Evolutionary conservation across 2,113 vertebrate genomes (phyloP), one percentile per base, ranked within the genome.

Genomic region (Miniopterus natalensis): DNA sequence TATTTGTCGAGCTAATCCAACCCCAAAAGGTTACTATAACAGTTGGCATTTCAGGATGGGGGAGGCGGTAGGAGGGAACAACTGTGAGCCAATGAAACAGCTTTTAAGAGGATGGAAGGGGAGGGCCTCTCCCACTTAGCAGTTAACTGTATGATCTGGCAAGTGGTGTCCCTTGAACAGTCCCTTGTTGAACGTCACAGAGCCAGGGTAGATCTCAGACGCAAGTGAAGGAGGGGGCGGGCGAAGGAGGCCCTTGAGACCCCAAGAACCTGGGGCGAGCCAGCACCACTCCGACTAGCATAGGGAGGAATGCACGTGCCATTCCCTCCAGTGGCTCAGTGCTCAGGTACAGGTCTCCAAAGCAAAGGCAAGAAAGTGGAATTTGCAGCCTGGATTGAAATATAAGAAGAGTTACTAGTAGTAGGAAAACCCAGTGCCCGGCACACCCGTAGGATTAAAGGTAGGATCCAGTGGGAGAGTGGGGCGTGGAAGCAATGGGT

Each of bases 361-460:
- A 95, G 86, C 77, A 90, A 85, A 96, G 77, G 8, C 55, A 68
- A 3, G 31, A 53, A 42, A 79, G 75, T 55, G 42, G 36, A 68
- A 47, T 27, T 17, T 71, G 53, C 10, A 40, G 47, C 89, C 40
- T 73, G 74, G 21, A n/a, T 8, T 20, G 65, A 91, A 68, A 88
- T n/a, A 29, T 6, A 21, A 36, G 66, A 68, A 88, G 65, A 80
- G 57, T 45, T 40, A n/a, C 70, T 31, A 55, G 49, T 10, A 63
- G 36, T 68, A 75, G 57, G 86, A 95, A 75, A 49, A 49, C 45
- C 59, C n/a, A 29, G 55, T 21, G 45, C 5, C 70, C n/a, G 27
- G n/a, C 71, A 70, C 23, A 36, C 36, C 36, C 3, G 1, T 25
- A 59, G 45, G 71, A 65, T 51, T 49, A 45, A 68, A 95, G 90